Evolutionary conservation across 2,888 invertebrate species (phyloP).

Genomic region (Melipona beecheii): DNA sequence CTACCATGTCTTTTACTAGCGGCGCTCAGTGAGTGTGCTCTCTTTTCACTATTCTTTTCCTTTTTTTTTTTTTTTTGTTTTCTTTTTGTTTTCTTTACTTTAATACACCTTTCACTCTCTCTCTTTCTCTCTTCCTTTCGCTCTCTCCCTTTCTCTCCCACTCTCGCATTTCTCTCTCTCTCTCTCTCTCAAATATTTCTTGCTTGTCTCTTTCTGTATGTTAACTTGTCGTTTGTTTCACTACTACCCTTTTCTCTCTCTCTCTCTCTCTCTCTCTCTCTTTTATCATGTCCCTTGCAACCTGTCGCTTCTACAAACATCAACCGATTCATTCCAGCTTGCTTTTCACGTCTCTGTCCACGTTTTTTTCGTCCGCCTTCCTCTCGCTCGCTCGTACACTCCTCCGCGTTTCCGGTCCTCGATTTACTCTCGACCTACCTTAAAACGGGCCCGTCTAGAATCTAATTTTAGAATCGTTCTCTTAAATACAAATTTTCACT

Average conservation of each 20-base stretch:
- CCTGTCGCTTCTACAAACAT: slow-evolving; percentile 50
- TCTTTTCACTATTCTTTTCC: slow-evolving; percentile 22
- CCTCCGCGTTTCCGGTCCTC: neutral
- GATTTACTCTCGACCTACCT: neutral
- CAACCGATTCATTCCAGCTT: slow-evolving; percentile 35
- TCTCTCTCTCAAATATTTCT: slow-evolving; percentile 18
- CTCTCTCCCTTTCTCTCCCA: slow-evolving; percentile 24
- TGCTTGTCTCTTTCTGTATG: neutral
- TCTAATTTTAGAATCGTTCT: neutral
- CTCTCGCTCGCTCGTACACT: neutral
- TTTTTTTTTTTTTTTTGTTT: too few species aligned
- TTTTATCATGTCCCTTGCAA: slow-evolving; percentile 55
- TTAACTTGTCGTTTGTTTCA: slow-evolving; percentile 8
- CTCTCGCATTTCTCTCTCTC: slow-evolving; percentile 1
- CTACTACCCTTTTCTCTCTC: neutral
- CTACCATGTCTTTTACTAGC: slow-evolving; percentile 78
- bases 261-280: neutral
- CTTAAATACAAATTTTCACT: neutral
- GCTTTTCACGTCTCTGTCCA: slow-evolving; percentile 54
- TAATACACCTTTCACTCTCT: slow-evolving; percentile 28
- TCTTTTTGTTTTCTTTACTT: slow-evolving; percentile 19
- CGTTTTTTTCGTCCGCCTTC: slow-evolving; percentile 1
- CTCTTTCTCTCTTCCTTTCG: slow-evolving; percentile 32
- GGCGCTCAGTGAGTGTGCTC: slow-evolving; percentile 73
- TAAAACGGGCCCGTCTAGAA: neutral